phyloP scores from a whole-genome alignment of 1,140 invertebrate genomes.

The Eriocheir sinensis region DNA sequence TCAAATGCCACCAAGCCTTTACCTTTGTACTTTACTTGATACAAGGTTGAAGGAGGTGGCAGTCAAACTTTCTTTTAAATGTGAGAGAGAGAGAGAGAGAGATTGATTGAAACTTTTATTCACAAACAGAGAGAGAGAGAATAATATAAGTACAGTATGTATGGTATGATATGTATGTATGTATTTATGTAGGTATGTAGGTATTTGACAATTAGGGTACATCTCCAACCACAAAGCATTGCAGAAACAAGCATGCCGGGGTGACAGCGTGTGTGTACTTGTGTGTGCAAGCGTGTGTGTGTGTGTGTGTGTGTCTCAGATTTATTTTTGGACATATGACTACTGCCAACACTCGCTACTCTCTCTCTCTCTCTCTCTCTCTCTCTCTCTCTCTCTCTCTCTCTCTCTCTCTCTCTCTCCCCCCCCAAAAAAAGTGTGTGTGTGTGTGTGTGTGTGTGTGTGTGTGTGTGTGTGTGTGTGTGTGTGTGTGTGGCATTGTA shows the following conservation, averaged over 20 bases:
- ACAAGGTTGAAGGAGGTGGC: no score
- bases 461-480: background rate
- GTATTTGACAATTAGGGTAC: background rate
- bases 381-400: conserved; percentile 22
- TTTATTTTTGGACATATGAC: background rate
- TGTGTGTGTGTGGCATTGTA: background rate
- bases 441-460: conserved; percentile 30
- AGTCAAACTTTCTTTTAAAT: no score
- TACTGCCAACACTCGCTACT: background rate
- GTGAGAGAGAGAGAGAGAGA: background rate
- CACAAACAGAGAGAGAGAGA: background rate
- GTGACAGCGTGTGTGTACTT: background rate
- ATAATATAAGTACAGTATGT: background rate
- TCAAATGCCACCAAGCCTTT: no score
- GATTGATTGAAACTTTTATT: background rate
- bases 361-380: conserved; percentile 22
- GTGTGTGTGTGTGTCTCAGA: background rate
- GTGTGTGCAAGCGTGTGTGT: no score
- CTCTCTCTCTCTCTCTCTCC: no score
- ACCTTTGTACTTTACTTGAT: no score
- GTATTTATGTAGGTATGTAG: conserved; percentile 23
- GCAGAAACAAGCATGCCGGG: background rate
- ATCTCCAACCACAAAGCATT: conserved; percentile 27
- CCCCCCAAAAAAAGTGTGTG: background rate
- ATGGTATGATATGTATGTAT: background rate